A percentile compares a stretch with the other conserved stretches of the same genome.
Evolutionary conservation across 2,888 invertebrate genomes (phyloP).

Genomic region (Amblyjoppa proteus): DNA sequence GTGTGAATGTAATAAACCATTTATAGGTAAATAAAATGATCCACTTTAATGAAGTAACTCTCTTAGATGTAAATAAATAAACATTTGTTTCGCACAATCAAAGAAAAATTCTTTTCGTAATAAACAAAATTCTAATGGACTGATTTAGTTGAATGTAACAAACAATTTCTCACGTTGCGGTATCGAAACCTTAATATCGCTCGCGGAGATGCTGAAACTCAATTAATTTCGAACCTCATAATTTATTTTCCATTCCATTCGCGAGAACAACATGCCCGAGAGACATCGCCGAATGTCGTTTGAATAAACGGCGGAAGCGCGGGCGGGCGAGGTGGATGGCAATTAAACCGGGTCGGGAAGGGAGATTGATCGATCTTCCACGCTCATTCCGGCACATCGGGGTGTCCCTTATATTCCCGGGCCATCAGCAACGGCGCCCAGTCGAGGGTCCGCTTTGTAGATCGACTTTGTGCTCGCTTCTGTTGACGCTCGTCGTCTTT

Average conservation of each 20-base stretch:
- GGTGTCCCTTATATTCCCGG: constrained; percentile 1
- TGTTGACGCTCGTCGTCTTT: constrained; percentile 1
- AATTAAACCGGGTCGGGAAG: constrained; percentile 51
- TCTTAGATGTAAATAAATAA: not conserved
- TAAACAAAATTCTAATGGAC: no score
- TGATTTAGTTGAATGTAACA: no score
- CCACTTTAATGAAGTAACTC: no score
- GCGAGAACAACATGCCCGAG: not conserved
- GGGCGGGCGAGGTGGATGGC: constrained; percentile 7
- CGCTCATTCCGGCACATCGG: constrained; percentile 15
- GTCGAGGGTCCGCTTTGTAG: constrained; percentile 1
- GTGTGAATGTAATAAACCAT: no score
- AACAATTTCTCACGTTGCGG: no score
- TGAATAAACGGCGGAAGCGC: not conserved
- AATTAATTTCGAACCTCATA: not conserved
- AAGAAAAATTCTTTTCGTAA: no score
- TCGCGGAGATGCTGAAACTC: not conserved
- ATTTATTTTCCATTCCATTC: not conserved
- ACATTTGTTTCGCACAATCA: not conserved
- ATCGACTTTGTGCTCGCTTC: not conserved
- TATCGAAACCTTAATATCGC: not conserved
- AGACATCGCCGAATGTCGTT: constrained; percentile 29
- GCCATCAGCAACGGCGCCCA: not conserved
- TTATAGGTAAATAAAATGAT: no score
- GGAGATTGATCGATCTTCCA: constrained; percentile 55